Evolutionary conservation across 37 sponge, comb jelly and placozoan genomes (phyloP), one percentile per base, ranked within the genome.

Genomic region (Cliona cf. orientalis): DNA sequence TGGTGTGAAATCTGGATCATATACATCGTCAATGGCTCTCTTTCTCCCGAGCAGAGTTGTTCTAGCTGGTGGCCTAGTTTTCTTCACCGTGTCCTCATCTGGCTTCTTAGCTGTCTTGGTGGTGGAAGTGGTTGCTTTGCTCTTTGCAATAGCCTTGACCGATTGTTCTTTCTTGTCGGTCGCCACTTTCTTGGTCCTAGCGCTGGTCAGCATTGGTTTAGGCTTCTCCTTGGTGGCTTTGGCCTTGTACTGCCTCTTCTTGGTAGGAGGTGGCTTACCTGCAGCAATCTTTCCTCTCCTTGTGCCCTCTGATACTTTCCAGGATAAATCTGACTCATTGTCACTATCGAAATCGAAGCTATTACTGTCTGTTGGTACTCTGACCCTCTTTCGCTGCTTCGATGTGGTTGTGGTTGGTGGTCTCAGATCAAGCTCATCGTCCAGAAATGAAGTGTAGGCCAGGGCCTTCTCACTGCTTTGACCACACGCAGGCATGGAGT

Each of bases 401-500:
- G 43, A 7, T 41, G 6, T 38, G 7, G 2, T 23, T 41, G 2
- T 5, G 41, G 7, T 28, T 2, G 22, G 70, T 39, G 6, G n/a
- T 5, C 31, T 31, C 28, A 12, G n/a, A n/a, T n/a, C n/a, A n/a
- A n/a, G n/a, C n/a, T n/a, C n/a, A n/a, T n/a, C n/a, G n/a, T n/a
- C n/a, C n/a, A n/a, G n/a, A n/a, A n/a, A n/a, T n/a, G n/a, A n/a
- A 23, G 73, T 72, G 73, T 53, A 19, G 70, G 2, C n/a, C n/a
- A n/a, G n/a, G n/a, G n/a, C n/a, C n/a, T n/a, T n/a, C n/a, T n/a
- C n/a, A n/a, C n/a, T n/a, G n/a, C n/a, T n/a, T n/a, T n/a, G n/a
- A n/a, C n/a, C n/a, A 69, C 38, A n/a, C 59, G 36, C 0, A 12
- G 77, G 77, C 63, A 76, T 63, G 23, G 77, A 76, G 55, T 82